Evolutionary conservation across 2,113 vertebrate genomes (phyloP), one percentile per base, ranked within the genome.

Genomic region (Columba janthina): DNA sequence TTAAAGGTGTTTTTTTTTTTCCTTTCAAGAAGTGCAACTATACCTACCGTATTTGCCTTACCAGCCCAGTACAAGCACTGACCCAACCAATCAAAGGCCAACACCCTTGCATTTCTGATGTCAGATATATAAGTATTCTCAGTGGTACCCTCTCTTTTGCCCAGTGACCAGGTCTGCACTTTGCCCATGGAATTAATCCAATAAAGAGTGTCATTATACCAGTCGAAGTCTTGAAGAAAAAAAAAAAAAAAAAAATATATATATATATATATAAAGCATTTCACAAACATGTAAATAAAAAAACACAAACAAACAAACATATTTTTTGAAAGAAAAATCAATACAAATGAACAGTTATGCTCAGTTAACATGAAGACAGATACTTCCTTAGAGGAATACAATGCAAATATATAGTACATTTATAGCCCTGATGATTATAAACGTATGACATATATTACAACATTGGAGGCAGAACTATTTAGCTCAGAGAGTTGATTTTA

Each of bases 51-150:
- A 16, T 97, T 97, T 22, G 96, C 91, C 95, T 96, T 98, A 77
- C 97, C 98, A 96, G 97, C 94, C 98, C 98, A 98, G 92, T 98
- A 98, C 60, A 98, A 97, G 72, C 78, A 96, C 9, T 95, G 97
- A 50, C 98, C 98, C 94, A 98, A 85, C 98, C 98, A 98, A 51
- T 98, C 98, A 67, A 97, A 98, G 53, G 97, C 96, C 94, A 98
- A 51, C 3, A 95, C 88, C 21, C 96, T 97, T 87, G 97, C 98
- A 86, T 97, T 95, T 92, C 85, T 73, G 36, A 97, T 12, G 7
- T 76, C 96, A 74, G 97, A 74, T 32, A 98, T 31, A 3, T 64
- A 82, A 70, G 82, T 56, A 42, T 67, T 94, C 51, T 94, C 90
- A 46, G 34, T 67, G 60, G 71, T 74, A 31, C 24, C 36, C 5